These are phyloP conservation scores for Parnassius mnemosyne DNA, from an alignment of 2,888 invertebrate species.

Conservation along the genomic window DNA sequence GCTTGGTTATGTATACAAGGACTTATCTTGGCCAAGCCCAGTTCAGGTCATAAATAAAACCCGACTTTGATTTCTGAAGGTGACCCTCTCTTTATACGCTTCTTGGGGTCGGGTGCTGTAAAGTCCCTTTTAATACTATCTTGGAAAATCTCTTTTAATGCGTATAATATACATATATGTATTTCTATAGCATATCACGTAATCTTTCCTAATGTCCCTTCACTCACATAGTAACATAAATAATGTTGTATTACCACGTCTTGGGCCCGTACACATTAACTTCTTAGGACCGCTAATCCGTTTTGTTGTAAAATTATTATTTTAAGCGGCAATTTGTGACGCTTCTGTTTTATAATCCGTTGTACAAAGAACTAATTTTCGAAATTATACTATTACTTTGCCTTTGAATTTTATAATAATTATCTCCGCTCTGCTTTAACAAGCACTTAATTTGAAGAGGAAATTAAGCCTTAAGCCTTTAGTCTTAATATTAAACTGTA, in stretches of 20 bases:
- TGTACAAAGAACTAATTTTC: slow-evolving; percentile 70
- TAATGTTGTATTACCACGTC: slow-evolving; percentile 1
- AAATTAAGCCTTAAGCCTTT: slow-evolving; percentile 64
- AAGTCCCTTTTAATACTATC: slow-evolving; percentile 71
- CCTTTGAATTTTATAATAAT: slow-evolving; percentile 71
- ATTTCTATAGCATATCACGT: slow-evolving; percentile 50
- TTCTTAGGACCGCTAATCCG: slow-evolving; percentile 60
- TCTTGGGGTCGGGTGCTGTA: slow-evolving; percentile 57
- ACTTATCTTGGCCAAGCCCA: slow-evolving; percentile 64
- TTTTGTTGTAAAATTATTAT: slow-evolving; percentile 71
- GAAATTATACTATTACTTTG: slow-evolving; percentile 72
- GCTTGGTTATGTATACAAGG: slow-evolving; percentile 66
- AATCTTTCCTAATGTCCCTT: slow-evolving; percentile 16
- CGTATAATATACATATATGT: slow-evolving; percentile 59
- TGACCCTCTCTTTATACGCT: slow-evolving; percentile 62
- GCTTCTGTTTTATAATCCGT: slow-evolving; percentile 62
- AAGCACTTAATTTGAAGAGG: slow-evolving; percentile 67
- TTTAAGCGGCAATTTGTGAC: slow-evolving; percentile 69
- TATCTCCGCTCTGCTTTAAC: slow-evolving; percentile 70
- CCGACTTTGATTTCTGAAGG: slow-evolving; percentile 74
- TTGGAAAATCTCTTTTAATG: slow-evolving; percentile 67
- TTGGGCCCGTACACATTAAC: slow-evolving; percentile 42
- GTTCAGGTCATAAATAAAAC: slow-evolving; percentile 74
- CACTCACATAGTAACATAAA: slow-evolving; percentile 5
- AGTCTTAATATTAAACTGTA: slow-evolving; percentile 54